phyloP scores from a whole-genome alignment of 1,140 invertebrate genomes.

The Spodoptera litura region DNA sequence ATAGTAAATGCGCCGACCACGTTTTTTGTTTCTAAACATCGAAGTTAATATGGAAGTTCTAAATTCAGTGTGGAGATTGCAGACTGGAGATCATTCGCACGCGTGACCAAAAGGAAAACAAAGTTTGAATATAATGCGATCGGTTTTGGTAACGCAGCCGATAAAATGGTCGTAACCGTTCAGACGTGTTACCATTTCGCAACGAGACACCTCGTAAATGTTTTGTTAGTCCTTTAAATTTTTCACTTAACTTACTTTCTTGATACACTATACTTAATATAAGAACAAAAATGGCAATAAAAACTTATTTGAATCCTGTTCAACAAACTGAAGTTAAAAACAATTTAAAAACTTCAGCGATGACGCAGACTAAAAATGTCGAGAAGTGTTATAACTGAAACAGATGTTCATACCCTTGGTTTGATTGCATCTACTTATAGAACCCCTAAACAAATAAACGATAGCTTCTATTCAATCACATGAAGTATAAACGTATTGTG shows the following conservation, averaged over 20 bases:
- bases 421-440: conserved; percentile 1
- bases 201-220: conserved; percentile 64
- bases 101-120: conserved; percentile 79
- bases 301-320: conserved; percentile 1
- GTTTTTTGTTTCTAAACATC: conserved; percentile 40
- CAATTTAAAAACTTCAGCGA: not conserved
- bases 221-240: conserved; percentile 31
- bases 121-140: conserved; percentile 64
- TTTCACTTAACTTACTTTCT: conserved; percentile 14
- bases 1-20: conserved; percentile 39
- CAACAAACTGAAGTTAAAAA: not conserved
- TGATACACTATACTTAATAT: conserved; percentile 15
- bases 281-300: conserved; percentile 10
- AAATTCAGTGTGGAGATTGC: conserved; percentile 14
- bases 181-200: conserved; percentile 54
- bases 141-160: conserved; percentile 66
- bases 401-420: conserved; percentile 7
- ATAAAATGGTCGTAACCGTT: conserved; percentile 62
- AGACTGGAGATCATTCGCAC: conserved; percentile 47
- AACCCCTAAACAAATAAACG: conserved; percentile 4
- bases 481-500: not conserved
- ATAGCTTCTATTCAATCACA: conserved; percentile 14
- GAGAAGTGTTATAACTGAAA: not conserved
- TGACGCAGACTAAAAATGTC: not conserved
- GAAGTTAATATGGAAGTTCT: conserved; percentile 27